A percentile compares a stretch with the other conserved stretches of the same genome.
These are phyloP conservation scores for Pteria penguin DNA, from an alignment of 2,888 invertebrate genomes.

Conservation along the genomic window DNA sequence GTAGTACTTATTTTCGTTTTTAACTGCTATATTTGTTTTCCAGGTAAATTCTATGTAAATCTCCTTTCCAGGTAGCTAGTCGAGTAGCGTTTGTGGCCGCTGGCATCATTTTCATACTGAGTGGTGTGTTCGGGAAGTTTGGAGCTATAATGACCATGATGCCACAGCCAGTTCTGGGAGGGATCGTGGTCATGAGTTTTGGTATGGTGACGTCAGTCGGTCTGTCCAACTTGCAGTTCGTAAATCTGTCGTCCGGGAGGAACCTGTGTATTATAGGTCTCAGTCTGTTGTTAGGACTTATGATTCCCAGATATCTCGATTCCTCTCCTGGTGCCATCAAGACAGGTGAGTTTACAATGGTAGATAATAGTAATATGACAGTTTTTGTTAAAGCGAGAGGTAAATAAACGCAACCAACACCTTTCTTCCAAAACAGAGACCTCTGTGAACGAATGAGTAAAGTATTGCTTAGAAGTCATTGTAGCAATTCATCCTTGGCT, in stretches of 20 bases:
- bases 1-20: too few species aligned
- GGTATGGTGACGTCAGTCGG: conserved; percentile 77
- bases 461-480: too few species aligned
- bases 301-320: conserved; percentile 73
- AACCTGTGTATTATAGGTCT: conserved; percentile 92
- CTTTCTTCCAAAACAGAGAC: too few species aligned
- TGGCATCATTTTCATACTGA: conserved; percentile 79
- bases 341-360: conserved; percentile 63
- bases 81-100: conserved; percentile 80
- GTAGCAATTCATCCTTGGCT: too few species aligned
- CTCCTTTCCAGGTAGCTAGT: conserved; percentile 79
- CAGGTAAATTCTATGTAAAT: too few species aligned
- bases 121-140: conserved; percentile 81
- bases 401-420: too few species aligned
- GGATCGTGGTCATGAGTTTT: conserved; percentile 76
- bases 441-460: too few species aligned
- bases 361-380: too few species aligned
- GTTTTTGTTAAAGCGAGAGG: too few species aligned
- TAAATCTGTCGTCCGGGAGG: conserved; percentile 89
- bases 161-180: conserved; percentile 81
- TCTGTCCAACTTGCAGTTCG: conserved; percentile 77
- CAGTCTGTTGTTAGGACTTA: conserved; percentile 91
- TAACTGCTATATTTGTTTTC: too few species aligned
- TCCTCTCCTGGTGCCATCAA: conserved; percentile 61
- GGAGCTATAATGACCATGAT: conserved; percentile 81